These are phyloP conservation scores for Pterois miles DNA, from an alignment of 2,797 vertebrate species.

Conservation along the genomic window DNA sequence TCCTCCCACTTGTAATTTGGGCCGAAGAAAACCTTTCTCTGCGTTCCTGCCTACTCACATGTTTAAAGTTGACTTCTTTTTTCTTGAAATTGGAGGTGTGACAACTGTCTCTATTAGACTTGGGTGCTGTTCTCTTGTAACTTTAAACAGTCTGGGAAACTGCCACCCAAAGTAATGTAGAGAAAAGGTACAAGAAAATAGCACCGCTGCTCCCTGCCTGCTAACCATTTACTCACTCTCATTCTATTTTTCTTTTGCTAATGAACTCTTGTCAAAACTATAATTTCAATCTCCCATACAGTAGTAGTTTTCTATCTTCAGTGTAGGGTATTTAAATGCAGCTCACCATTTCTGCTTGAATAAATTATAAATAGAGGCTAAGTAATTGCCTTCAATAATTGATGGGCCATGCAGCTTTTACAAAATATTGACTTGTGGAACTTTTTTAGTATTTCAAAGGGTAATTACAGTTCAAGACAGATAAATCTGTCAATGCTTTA, in stretches of 20 bases:
- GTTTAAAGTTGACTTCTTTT: conserved; percentile 74
- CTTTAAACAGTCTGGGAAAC: conserved; percentile 42
- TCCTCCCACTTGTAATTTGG: conserved; percentile 40
- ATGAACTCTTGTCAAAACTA: conserved; percentile 59
- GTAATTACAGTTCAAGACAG: conserved; percentile 49
- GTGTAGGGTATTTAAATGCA: conserved; percentile 30
- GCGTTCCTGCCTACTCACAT: conserved; percentile 81
- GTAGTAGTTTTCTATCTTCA: conserved; percentile 32
- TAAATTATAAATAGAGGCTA: conserved; percentile 58
- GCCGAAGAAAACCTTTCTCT: conserved; percentile 26
- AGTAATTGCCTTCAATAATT: conserved; percentile 53
- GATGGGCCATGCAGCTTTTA: conserved; percentile 52
- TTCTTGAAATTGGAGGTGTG: conserved; percentile 52
- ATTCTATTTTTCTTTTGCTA: conserved; percentile 78
- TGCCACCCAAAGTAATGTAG: conserved; percentile 26
- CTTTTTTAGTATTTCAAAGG: conserved; percentile 25
- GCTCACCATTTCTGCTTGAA: conserved; percentile 35
- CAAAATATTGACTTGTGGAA: conserved; percentile 48
- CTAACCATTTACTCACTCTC: conserved; percentile 79
- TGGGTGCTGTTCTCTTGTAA: conserved; percentile 85
- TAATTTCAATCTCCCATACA: conserved; percentile 51
- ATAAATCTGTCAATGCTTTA: conserved; percentile 45
- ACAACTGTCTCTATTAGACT: conserved; percentile 58
- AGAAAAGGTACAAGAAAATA: conserved; percentile 82
- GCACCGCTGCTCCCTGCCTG: conserved; percentile 79